These are phyloP conservation scores for Nothocercus nigrocapillus DNA, from an alignment of 2,113 vertebrate species.

Conservation along the genomic window DNA sequence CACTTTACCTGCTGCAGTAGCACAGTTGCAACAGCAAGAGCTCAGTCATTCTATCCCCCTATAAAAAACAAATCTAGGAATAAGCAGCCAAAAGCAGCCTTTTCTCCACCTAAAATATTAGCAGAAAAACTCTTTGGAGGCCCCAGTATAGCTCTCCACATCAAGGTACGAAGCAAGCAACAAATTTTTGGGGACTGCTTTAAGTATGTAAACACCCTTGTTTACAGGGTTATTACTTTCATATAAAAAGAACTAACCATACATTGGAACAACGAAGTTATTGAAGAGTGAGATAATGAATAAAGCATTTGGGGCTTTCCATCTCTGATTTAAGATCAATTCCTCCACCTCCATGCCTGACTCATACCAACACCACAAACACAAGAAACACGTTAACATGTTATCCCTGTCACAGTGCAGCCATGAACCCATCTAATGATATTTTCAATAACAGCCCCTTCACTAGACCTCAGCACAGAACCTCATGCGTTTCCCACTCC, in stretches of 20 bases:
- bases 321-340: constrained; percentile 34
- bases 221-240: constrained; percentile 25
- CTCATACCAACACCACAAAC: not conserved
- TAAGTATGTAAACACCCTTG: not conserved
- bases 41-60: not conserved
- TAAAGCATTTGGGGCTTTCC: not conserved
- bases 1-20: not conserved
- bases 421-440: not conserved
- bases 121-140: too few relatives aligned
- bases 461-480: fast-evolving
- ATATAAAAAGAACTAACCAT: not conserved
- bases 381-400: not conserved
- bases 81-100: not conserved
- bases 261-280: not conserved
- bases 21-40: not conserved
- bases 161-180: not conserved
- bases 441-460: not conserved
- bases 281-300: constrained; percentile 1
- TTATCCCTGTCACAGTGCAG: not conserved
- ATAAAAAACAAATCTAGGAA: not conserved
- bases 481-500: not conserved
- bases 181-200: constrained; percentile 8
- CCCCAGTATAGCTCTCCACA: too few relatives aligned
- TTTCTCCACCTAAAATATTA: not conserved
- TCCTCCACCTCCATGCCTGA: not conserved